Base-by-base conservation (phyloP, 2,888 invertebrate genomes). In the Cantharis flavilabris region DNA sequence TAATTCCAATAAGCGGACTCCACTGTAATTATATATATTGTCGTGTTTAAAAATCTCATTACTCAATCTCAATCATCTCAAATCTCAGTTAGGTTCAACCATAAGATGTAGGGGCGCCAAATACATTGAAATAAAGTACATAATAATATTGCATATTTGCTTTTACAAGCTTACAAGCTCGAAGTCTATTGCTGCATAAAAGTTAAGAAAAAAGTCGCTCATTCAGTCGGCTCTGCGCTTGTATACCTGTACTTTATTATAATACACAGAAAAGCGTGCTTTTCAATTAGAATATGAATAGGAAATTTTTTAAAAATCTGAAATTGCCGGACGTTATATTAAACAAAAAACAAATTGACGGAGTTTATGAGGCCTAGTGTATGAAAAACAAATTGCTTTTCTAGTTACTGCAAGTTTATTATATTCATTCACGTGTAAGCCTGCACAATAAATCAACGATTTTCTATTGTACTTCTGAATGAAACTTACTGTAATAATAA, bases 401-500 rank as follows among this genome's bases (percentile, higher is more conserved):
- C 49, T 49, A 49, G 49, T 49, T 49, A 49, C 49, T 49, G 49
- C 49, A 49, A 49, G 49, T 49, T 49, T 49, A 49, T 49, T 49
- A 49, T 77, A 80, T 79, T 80, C 80, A 81, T 81, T 81, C 81
- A 81, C 78, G 81, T 80, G 80, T 78, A 80, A 80, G 80, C 80
- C 72, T 76, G 73, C 64, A 71, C 63, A 64, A 70, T 78, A 76
- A 78, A 78, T 78, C 73, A 78, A 49, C 73, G 73, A 76, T 72
- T 71, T 64, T 72, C 78, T 69, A 78, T 78, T 78, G 78, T 78
- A 70, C 76, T 76, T 69, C 73, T 76, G 73, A 78, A 78, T 78
- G 73, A 78, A 78, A 73, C 49, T 71, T 76, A 49, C 49, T 49
- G 49, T 49, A 49, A 67, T 62, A 69, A 76, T 78, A 78, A 76